phyloP scores from a whole-genome alignment of 2,888 invertebrate species.

The Scotopteryx bipunctaria region DNA sequence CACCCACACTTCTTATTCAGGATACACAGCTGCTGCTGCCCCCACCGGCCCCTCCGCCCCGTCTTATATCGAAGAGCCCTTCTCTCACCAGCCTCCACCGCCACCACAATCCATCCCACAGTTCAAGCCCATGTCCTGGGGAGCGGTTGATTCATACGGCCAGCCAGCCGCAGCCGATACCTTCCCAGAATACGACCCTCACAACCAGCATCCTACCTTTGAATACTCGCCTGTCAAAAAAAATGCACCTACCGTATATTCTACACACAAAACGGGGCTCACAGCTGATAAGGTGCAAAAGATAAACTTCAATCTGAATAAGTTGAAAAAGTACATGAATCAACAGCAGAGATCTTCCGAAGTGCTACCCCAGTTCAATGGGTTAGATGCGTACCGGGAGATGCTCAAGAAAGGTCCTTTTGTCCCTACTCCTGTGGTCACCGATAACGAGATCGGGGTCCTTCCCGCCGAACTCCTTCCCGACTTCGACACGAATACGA shows the following conservation, averaged over 20 bases:
- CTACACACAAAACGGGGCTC: conserved; percentile 51
- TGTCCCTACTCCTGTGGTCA: conserved; percentile 67
- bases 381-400: conserved; percentile 53
- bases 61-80: conserved; percentile 36
- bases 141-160: conserved; percentile 72
- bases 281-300: conserved; percentile 72
- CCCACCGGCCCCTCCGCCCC: conserved; percentile 43
- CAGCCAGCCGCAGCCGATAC: conserved; percentile 67
- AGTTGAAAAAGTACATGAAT: conserved; percentile 60
- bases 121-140: conserved; percentile 70
- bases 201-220: conserved; percentile 55
- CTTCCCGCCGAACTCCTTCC: conserved; percentile 70
- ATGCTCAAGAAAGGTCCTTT: conserved; percentile 62
- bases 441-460: conserved; percentile 73
- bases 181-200: conserved; percentile 63
- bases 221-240: conserved; percentile 62
- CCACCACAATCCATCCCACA: conserved; percentile 58
- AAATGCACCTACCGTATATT: conserved; percentile 38
- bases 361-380: conserved; percentile 56
- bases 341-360: conserved; percentile 69
- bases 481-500: conserved; percentile 43
- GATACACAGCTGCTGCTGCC: conserved; percentile 10
- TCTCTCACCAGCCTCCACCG: conserved; percentile 61
- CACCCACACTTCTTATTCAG: neutral
- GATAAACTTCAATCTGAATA: conserved; percentile 67